Base-by-base conservation (phyloP, 2,888 invertebrate species). In the Cosmia trapezina region DNA sequence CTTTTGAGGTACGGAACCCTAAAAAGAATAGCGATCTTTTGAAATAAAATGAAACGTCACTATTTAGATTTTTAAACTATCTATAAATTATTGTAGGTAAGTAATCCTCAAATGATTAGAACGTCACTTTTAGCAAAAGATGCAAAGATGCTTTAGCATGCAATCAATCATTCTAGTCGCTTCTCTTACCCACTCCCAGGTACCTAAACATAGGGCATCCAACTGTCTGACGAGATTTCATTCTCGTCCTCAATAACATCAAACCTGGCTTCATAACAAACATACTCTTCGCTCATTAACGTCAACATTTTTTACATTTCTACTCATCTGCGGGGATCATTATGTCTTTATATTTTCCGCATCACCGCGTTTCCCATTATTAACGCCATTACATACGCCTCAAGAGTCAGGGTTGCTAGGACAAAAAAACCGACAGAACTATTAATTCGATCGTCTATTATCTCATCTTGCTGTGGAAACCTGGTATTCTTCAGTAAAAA, bases 271-370 rank as follows among this genome's bases (percentile, higher is more conserved):
- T 64, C 57, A 71, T 62, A 67, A 76, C 59, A 69, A 69, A 85
- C 80, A 76, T 73, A 64, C 54, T 73, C 28, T 2, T 37, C 56
- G 47, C 56, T 85, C 63, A 78, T 83, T 68, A 77, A 51, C 12
- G 73, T 43, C 53, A 74, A 59, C 19, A 66, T 74, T 84, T 78
- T 86, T 73, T 78, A 61, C 70, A 76, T 77, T 73, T 69, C 71
- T 69, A 49, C 22, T 59, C 69, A 74, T 84, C 68, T 76, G 68
- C 9, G 71, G 51, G 37, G 65, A 77, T 81, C 77, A 87, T 87
- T 85, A 87, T 61, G 74, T 80, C 72, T 85, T 85, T 75, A 81
- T 85, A 75, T 87, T 78, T 85, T 78, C 80, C 83, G 86, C 86
- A 80, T 81, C 86, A 83, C 70, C 54, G 84, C 70, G 78, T 75